phyloP scores from a whole-genome alignment of 2,797 vertebrate genomes.

The Paratrypauchen microcephalus region DNA sequence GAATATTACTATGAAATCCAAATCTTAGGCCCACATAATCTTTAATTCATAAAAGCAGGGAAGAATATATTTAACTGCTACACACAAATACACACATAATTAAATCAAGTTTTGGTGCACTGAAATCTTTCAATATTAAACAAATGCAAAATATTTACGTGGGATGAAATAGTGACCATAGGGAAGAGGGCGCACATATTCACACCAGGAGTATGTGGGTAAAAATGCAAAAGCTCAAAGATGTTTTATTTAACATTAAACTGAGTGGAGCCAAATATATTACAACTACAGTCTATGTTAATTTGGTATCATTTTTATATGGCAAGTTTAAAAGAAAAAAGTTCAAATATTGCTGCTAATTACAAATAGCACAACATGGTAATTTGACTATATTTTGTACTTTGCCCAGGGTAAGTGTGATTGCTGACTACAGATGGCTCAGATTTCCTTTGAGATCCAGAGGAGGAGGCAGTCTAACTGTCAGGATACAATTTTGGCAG shows the following conservation, averaged over 20 bases:
- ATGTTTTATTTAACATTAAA: neutral
- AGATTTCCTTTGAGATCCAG: slow-evolving; percentile 21
- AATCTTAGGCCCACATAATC: neutral
- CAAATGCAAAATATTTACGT: slow-evolving; percentile 36
- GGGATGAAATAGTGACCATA: slow-evolving; percentile 35
- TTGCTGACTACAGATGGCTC: slow-evolving; percentile 19
- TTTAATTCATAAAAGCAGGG: neutral
- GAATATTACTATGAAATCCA: neutral
- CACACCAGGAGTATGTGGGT: slow-evolving; percentile 15
- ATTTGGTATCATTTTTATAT: neutral
- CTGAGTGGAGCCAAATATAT: neutral
- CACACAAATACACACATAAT: neutral
- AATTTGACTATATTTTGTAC: neutral
- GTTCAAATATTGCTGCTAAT: neutral
- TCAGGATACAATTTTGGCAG: slow-evolving; percentile 38
- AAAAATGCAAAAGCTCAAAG: neutral
- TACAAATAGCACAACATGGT: neutral
- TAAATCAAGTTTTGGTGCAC: slow-evolving; percentile 9
- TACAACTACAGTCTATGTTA: neutral
- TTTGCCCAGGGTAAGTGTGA: slow-evolving; percentile 17
- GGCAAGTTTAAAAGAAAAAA: neutral
- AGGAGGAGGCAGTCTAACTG: slow-evolving; percentile 28
- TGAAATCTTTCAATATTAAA: slow-evolving; percentile 3
- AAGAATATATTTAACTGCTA: neutral
- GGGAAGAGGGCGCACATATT: slow-evolving; percentile 12